A percentile compares a stretch with the other conserved stretches of the same genome.
Conservation (phyloP, 2,888 invertebrate species). For the Napeogenes inachia region DNA sequence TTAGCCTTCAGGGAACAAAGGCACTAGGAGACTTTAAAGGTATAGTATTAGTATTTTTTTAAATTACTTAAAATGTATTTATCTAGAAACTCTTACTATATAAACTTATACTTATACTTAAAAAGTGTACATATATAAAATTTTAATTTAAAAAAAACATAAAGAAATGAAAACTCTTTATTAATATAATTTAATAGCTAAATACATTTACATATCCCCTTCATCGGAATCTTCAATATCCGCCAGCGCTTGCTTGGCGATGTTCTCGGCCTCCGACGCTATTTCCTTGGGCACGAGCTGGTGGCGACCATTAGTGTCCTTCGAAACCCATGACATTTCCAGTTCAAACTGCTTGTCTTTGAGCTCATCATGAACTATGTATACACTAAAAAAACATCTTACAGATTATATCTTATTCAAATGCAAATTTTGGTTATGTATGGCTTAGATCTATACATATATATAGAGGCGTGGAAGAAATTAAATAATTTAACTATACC, state of each 20-base stretch:
- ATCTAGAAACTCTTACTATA: slow-evolving; percentile 11
- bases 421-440: too few species aligned
- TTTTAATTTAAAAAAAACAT: slow-evolving; percentile 12
- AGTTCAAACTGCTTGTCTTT: slow-evolving; percentile 97
- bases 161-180: slow-evolving; percentile 30
- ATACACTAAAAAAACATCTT: slow-evolving; percentile 79
- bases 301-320: slow-evolving; percentile 87
- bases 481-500: too few species aligned
- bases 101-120: neutral
- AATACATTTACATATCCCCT: slow-evolving; percentile 80
- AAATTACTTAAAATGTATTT: too few species aligned
- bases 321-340: slow-evolving; percentile 96
- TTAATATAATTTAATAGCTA: slow-evolving; percentile 61
- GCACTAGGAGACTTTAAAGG: too few species aligned
- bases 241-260: slow-evolving; percentile 90
- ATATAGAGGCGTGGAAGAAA: too few species aligned
- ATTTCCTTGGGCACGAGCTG: slow-evolving; percentile 86
- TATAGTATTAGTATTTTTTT: too few species aligned
- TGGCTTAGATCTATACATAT: too few species aligned
- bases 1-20: too few species aligned
- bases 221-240: slow-evolving; percentile 92
- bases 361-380: slow-evolving; percentile 93
- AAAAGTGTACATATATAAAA: neutral
- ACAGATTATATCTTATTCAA: neutral
- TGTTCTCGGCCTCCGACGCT: slow-evolving; percentile 89